Conservation (phyloP, 2,113 vertebrate species). For the Emydura subglobosa region DNA sequence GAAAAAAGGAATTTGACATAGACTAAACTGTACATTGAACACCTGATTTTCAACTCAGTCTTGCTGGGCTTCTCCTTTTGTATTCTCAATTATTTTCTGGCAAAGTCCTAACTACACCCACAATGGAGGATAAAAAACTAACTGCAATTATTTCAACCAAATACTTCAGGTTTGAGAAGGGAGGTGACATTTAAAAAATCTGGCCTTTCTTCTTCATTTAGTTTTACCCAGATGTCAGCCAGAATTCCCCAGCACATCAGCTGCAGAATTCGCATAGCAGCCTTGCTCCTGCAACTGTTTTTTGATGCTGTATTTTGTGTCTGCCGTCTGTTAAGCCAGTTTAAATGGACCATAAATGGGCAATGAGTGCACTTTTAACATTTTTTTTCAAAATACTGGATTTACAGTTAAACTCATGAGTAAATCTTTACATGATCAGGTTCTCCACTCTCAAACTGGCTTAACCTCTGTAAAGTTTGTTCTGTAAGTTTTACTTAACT, state of each 20-base stretch:
- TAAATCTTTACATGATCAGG: background rate
- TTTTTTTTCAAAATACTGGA: background rate
- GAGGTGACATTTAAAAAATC: background rate
- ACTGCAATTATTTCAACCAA: rapidly evolving
- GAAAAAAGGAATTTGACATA: background rate
- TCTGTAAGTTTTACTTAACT: background rate
- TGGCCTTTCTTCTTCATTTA: rapidly evolving
- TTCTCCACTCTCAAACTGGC: background rate
- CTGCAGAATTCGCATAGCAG: background rate
- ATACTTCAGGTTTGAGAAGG: background rate
- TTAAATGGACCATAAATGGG: rapidly evolving
- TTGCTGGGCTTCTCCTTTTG: background rate
- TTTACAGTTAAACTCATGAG: background rate
- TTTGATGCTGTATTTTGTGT: background rate
- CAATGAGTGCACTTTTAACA: background rate
- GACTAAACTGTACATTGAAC: background rate
- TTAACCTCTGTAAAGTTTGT: rapidly evolving
- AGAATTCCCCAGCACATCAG: background rate
- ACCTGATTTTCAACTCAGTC: background rate
- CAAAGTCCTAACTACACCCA: background rate
- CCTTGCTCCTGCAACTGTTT: conserved; percentile 15
- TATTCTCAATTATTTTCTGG: background rate
- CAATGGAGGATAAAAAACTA: background rate
- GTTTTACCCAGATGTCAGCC: background rate
- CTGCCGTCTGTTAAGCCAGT: conserved; percentile 30